Conservation (phyloP, 1,140 invertebrate species). For the Sarcophaga peregrina region DNA sequence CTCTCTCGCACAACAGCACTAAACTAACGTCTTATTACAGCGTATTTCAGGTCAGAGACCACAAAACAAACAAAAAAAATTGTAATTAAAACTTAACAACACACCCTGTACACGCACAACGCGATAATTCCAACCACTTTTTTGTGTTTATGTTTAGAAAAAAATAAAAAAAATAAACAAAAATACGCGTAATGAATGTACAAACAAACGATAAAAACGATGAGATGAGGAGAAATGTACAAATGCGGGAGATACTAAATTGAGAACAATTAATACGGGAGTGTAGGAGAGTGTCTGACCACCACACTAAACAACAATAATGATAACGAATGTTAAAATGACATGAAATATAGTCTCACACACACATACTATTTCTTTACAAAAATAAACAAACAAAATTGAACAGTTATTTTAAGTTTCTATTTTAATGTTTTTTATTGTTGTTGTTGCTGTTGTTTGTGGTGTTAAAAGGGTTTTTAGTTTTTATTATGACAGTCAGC, state of each 20-base stretch:
- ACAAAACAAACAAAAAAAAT: constrained; percentile 18
- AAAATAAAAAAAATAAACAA: neutral
- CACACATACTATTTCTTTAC: neutral
- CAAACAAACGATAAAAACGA: neutral
- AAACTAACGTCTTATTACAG: too few relatives aligned
- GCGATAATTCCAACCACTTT: neutral
- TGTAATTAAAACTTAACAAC: neutral
- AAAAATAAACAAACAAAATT: too few relatives aligned
- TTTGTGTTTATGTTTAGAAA: neutral
- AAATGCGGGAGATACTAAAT: neutral
- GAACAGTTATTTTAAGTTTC: too few relatives aligned
- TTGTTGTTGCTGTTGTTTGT: too few relatives aligned
- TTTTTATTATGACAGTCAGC: too few relatives aligned
- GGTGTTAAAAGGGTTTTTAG: too few relatives aligned
- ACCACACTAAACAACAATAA: too few relatives aligned
- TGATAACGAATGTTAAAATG: constrained; percentile 10
- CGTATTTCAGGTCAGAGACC: neutral
- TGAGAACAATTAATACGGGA: neutral
- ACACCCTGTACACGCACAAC: neutral
- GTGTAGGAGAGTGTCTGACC: neutral
- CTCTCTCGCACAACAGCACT: neutral
- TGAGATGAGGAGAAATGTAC: neutral
- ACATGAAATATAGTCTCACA: neutral
- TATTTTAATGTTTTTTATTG: too few relatives aligned
- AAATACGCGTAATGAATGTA: neutral